These are phyloP conservation scores for Philotrypesis tridentata DNA, from an alignment of 1,140 invertebrate genomes.

Conservation along the genomic window DNA sequence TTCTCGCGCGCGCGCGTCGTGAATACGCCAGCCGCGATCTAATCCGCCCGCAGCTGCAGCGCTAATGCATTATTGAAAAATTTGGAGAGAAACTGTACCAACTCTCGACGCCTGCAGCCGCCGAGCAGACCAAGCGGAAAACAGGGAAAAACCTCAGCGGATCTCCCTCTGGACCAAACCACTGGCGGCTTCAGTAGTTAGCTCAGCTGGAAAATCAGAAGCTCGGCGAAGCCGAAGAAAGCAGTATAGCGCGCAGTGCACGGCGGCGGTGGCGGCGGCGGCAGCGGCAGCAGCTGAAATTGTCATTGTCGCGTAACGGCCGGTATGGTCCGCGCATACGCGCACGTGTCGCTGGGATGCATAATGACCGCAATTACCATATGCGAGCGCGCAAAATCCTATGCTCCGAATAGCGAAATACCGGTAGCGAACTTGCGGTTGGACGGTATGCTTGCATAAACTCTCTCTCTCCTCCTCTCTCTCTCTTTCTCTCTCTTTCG, in stretches of 20 bases:
- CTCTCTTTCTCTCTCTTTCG: too few species aligned
- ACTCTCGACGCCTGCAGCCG: background rate
- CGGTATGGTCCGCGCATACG: background rate
- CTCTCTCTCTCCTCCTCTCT: too few species aligned
- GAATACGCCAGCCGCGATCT: too few species aligned
- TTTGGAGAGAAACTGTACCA: too few species aligned
- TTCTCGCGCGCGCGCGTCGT: too few species aligned
- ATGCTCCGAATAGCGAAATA: background rate
- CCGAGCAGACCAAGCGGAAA: too few species aligned
- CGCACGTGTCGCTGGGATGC: background rate
- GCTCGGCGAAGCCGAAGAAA: background rate
- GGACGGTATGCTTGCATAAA: too few species aligned
- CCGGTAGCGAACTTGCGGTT: background rate
- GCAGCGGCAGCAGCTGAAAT: background rate
- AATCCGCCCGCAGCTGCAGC: background rate
- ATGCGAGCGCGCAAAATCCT: slow-evolving; percentile 45
- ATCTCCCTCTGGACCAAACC: background rate
- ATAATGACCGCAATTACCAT: slow-evolving; percentile 52
- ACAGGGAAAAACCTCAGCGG: background rate
- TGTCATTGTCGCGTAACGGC: slow-evolving; percentile 17
- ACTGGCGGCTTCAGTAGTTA: background rate
- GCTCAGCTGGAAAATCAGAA: background rate
- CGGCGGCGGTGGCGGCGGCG: too few species aligned
- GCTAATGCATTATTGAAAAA: too few species aligned
- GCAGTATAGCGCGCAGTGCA: too few species aligned